Percentiles rank a stretch among this genome's conserved stretches.
phyloP scores from a whole-genome alignment of 2,797 vertebrate species.

The Sus cebifrons region DNA sequence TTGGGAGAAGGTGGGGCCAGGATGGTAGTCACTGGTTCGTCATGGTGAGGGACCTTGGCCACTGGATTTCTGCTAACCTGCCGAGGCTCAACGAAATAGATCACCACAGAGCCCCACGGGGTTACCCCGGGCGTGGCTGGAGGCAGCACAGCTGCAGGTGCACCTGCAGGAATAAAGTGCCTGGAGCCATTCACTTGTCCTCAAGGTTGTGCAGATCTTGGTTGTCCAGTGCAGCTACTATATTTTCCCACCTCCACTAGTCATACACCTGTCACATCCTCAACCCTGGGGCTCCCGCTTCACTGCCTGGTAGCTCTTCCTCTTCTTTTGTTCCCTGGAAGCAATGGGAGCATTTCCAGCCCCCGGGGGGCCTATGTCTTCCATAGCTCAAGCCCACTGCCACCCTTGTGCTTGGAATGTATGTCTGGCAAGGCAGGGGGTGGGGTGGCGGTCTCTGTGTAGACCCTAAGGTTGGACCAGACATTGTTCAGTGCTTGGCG shows the following conservation, averaged over 20 bases:
- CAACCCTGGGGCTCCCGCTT: neutral
- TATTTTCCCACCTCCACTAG: neutral
- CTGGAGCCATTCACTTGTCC: neutral
- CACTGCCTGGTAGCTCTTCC: neutral
- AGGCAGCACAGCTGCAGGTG: neutral
- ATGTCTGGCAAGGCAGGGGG: neutral
- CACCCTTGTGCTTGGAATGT: neutral
- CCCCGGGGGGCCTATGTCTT: neutral
- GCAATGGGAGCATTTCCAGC: accelerated
- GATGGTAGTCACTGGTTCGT: too few relatives aligned
- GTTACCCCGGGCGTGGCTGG: too few relatives aligned
- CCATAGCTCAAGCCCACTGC: neutral
- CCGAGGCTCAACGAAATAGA: neutral
- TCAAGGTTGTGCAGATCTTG: neutral
- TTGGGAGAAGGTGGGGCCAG: too few relatives aligned
- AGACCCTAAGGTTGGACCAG: neutral
- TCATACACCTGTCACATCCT: too few relatives aligned
- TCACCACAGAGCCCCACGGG: neutral
- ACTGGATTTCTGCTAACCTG: neutral
- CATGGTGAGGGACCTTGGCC: neutral
- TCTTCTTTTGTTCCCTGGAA: neutral
- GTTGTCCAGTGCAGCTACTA: neutral
- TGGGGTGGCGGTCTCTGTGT: neutral
- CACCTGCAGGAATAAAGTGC: neutral
- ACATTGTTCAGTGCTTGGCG: neutral